Conservation (phyloP, 2,113 vertebrate species). For the Lampris incognitus region DNA sequence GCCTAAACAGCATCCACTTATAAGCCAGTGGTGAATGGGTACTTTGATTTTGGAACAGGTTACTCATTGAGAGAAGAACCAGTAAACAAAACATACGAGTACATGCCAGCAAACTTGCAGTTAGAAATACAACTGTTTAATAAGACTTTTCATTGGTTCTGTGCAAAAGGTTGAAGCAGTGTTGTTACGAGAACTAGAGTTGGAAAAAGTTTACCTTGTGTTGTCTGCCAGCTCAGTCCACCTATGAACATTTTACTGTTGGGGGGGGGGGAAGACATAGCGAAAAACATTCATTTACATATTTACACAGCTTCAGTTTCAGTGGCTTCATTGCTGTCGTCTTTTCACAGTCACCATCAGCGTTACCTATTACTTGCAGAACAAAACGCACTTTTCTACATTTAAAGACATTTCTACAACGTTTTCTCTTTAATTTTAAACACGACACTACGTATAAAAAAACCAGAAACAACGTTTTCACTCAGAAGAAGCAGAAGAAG, state of each 20-base stretch:
- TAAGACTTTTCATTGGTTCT: conserved; percentile 7
- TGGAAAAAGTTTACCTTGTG: conserved; percentile 88
- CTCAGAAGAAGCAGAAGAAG: no score
- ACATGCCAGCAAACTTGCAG: neutral
- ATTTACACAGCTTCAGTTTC: conserved; percentile 2
- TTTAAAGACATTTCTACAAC: conserved; percentile 27
- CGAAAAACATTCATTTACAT: conserved; percentile 48
- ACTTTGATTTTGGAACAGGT: conserved; percentile 51
- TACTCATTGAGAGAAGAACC: neutral
- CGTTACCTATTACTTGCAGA: conserved; percentile 15
- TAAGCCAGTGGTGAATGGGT: conserved; percentile 50
- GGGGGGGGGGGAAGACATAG: conserved; percentile 37
- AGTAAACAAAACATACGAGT: conserved; percentile 28
- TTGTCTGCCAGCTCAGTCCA: conserved; percentile 96
- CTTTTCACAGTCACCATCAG: conserved; percentile 3
- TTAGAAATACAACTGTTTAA: conserved; percentile 9
- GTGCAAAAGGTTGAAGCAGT: conserved; percentile 35
- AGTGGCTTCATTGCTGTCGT: neutral
- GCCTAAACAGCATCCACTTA: neutral
- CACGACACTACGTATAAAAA: neutral
- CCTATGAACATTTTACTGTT: conserved; percentile 97
- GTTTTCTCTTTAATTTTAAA: conserved; percentile 34
- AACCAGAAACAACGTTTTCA: no score
- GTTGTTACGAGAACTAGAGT: conserved; percentile 31
- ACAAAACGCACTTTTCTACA: neutral